Evolutionary conservation across 1,140 invertebrate genomes (phyloP), one percentile per base, ranked within the genome.

Genomic region (Sitobion miscanthi): DNA sequence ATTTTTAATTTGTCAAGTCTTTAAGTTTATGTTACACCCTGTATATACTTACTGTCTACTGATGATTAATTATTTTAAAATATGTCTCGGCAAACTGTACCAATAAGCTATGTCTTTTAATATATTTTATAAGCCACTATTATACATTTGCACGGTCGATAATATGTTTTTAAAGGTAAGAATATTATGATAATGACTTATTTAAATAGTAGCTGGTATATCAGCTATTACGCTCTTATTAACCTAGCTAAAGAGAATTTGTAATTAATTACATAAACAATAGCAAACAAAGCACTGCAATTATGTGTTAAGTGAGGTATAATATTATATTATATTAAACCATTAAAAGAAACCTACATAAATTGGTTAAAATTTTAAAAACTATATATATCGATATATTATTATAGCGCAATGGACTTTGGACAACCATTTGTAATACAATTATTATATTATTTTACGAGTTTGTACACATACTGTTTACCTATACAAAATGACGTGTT

Each of bases 161-260:
- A 85, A 85, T 85, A 85, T 85, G 83, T 85, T 85, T 45, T 42
- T 45, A 45, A 85, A 85, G 38, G 83, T 45, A 85, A 85, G 0
- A 25, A 42, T 85, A 85, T 38, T 23, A 85, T 11, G 42, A 30
- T 85, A 85, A 85, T 45, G 77, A 83, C 83, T 21, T 82, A 82
- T 35, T 62, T 20, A 82, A 82, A 83, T 83, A 83, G 38, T n/a
- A 77, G 62, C n/a, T 35, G 5, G 62, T 77, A 77, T 77, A 77
- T 77, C 30, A 77, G 62, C 14, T 77, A 77, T 77, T 77, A 83
- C 17, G 77, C 77, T 83, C 35, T 83, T 83, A 83, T 38, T 83
- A 83, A 35, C n/a, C 77, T 83, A 77, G 4, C 62, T 17, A 69
- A n/a, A 83, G 35, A 83, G 62, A 77, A n/a, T 77, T 77, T 3